Conservation (phyloP, 2,797 vertebrate genomes). For the Sarcoramphus papa region DNA sequence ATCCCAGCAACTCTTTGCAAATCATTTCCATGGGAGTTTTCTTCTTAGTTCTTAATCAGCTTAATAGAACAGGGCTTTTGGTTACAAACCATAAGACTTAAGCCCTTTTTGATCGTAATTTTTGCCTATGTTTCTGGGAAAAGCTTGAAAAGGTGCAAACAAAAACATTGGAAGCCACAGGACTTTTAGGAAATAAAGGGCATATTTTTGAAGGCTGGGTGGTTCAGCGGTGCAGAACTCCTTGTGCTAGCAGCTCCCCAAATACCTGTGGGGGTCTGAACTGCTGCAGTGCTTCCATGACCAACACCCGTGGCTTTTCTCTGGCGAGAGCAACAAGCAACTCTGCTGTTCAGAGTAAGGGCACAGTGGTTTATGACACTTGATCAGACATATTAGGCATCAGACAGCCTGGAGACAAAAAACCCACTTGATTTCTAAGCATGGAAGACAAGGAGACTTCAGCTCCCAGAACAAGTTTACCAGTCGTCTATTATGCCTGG, state of each 20-base stretch:
- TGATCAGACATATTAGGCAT: no score
- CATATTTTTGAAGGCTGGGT: background rate
- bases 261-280: background rate
- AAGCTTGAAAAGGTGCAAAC: background rate
- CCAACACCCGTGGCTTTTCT: background rate
- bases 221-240: background rate
- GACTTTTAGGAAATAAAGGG: background rate
- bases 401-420: background rate
- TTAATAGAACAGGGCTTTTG: background rate
- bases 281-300: background rate
- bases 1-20: background rate
- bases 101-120: background rate
- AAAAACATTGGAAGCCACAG: background rate
- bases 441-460: background rate
- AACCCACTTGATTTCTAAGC: background rate
- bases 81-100: background rate
- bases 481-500: background rate
- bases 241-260: background rate
- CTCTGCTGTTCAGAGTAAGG: background rate
- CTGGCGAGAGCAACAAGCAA: background rate
- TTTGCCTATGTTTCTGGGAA: background rate
- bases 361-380: background rate
- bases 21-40: background rate
- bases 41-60: background rate
- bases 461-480: background rate